Evolutionary conservation across 2,113 vertebrate genomes (phyloP).

Genomic region (Dicaeum eximium): DNA sequence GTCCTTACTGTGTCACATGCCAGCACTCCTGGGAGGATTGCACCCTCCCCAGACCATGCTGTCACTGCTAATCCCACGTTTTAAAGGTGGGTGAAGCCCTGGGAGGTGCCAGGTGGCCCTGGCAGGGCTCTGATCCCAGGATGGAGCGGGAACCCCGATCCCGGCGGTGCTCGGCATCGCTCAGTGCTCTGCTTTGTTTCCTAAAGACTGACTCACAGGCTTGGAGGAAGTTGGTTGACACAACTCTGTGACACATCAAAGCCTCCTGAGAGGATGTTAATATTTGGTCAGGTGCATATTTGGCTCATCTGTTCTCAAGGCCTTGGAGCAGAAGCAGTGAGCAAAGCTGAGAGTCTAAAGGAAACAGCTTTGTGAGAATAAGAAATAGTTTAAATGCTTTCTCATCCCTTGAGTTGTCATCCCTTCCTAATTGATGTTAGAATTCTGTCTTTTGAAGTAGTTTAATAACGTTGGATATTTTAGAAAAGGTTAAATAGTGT

Average conservation of each 20-base stretch:
- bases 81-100: background rate
- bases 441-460: slow-evolving; percentile 24
- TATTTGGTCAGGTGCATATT: slow-evolving; percentile 70
- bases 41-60: fast-evolving
- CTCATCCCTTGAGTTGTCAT: slow-evolving; percentile 37
- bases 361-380: slow-evolving; percentile 43
- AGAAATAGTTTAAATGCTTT: slow-evolving; percentile 30
- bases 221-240: background rate
- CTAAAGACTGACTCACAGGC: background rate
- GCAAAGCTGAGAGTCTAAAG: background rate
- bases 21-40: background rate
- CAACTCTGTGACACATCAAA: background rate
- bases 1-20: background rate
- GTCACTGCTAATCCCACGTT: fast-evolving
- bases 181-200: background rate
- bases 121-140: background rate
- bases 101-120: background rate
- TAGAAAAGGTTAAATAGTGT: slow-evolving; percentile 48
- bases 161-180: fast-evolving
- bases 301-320: slow-evolving; percentile 32
- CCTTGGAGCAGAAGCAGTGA: background rate
- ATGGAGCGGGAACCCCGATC: background rate
- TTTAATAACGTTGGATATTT: slow-evolving; percentile 41
- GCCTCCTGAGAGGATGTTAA: slow-evolving; percentile 37
- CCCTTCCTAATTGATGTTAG: slow-evolving; percentile 23